These are phyloP conservation scores for Zapus hudsonius DNA, from an alignment of 2,113 vertebrate species.

Conservation along the genomic window DNA sequence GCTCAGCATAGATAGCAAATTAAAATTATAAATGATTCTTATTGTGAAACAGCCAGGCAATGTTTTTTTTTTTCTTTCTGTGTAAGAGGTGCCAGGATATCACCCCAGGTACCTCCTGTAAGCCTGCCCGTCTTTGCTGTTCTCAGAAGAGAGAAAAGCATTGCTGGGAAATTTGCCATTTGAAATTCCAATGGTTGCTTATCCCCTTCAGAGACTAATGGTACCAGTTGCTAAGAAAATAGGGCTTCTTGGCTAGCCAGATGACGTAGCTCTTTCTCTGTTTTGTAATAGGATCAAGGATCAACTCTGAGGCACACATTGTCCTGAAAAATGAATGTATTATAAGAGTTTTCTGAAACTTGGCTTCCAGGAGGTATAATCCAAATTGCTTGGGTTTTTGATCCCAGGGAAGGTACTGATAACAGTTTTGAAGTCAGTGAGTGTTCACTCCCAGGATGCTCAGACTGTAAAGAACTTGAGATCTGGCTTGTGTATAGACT, in stretches of 20 bases:
- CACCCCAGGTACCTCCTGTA: conserved; percentile 61
- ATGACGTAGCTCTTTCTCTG: not conserved
- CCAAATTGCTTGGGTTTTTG: not conserved
- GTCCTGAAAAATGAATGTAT: conserved; percentile 57
- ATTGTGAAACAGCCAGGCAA: conserved; percentile 50
- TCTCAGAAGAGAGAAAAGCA: conserved; percentile 71
- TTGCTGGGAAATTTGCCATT: conserved; percentile 77
- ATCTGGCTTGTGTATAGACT: not conserved
- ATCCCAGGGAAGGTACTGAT: not conserved
- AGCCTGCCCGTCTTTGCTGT: conserved; percentile 60
- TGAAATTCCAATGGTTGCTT: conserved; percentile 72
- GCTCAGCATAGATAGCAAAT: conserved; percentile 35
- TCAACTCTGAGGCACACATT: not conserved
- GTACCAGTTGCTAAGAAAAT: conserved; percentile 53
- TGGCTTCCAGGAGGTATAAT: not conserved
- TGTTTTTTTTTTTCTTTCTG: conserved; percentile 65
- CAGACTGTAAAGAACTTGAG: not conserved
- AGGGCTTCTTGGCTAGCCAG: not conserved
- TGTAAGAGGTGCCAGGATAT: conserved; percentile 47
- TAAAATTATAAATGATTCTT: conserved; percentile 64
- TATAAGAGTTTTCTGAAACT: conserved; percentile 46
- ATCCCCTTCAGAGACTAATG: conserved; percentile 56
- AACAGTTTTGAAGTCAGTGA: conserved; percentile 19
- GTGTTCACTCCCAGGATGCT: not conserved
- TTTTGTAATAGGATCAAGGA: not conserved